These are phyloP conservation scores for Formica exsecta DNA, from an alignment of 1,140 invertebrate species.

Conservation along the genomic window DNA sequence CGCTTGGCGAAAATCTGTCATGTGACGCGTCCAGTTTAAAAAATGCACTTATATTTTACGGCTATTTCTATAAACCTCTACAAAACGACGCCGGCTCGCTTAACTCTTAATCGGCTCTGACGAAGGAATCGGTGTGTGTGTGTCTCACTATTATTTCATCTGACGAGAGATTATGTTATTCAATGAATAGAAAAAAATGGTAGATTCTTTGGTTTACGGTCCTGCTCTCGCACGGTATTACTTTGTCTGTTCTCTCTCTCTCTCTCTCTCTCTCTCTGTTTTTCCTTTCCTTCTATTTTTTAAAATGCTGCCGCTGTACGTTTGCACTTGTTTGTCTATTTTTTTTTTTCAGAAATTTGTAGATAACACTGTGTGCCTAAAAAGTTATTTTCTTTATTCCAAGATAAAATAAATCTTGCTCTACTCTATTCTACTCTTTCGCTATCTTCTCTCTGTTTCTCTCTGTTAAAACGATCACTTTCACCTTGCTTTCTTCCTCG, in stretches of 20 bases:
- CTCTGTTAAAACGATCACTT: slow-evolving; percentile 58
- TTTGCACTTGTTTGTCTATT: slow-evolving; percentile 36
- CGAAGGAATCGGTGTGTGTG: slow-evolving; percentile 64
- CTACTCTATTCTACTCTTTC: slow-evolving; percentile 45
- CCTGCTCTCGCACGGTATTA: slow-evolving; percentile 63
- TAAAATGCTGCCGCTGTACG: slow-evolving; percentile 21
- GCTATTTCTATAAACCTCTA: slow-evolving; percentile 59
- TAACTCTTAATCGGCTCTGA: slow-evolving; percentile 63
- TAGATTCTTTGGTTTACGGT: slow-evolving; percentile 86
- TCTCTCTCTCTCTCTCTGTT: slow-evolving; percentile 30
- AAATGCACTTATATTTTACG: slow-evolving; percentile 51
- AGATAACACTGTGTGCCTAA: slow-evolving; percentile 47
- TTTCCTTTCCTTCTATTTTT: slow-evolving; percentile 58
- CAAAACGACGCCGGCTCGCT: slow-evolving; percentile 50
- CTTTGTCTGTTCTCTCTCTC: slow-evolving; percentile 66
- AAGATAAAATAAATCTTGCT: slow-evolving; percentile 49
- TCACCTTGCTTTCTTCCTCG: slow-evolving; percentile 70
- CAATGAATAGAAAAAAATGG: slow-evolving; percentile 85
- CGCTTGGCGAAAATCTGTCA: slow-evolving; percentile 55
- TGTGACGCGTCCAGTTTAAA: slow-evolving; percentile 55
- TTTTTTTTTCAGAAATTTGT: slow-evolving; percentile 44
- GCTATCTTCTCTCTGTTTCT: slow-evolving; percentile 52
- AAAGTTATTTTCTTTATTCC: slow-evolving; percentile 41
- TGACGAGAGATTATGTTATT: slow-evolving; percentile 76
- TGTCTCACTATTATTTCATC: slow-evolving; percentile 68